Base-by-base conservation (phyloP, 2,888 invertebrate genomes). In the Ferrisia virgata region DNA sequence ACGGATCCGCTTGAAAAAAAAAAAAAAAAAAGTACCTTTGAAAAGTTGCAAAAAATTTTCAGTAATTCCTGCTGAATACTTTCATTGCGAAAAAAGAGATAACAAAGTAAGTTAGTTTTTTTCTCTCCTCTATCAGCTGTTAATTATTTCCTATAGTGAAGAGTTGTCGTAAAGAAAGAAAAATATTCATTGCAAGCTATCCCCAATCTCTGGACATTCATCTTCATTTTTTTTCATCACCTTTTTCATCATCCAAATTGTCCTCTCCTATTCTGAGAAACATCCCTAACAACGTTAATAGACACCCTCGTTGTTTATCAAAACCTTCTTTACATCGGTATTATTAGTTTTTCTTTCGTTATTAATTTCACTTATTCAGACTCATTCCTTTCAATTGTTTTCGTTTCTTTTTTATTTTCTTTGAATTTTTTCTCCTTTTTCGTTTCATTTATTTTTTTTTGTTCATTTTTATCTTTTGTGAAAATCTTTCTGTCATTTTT, bases 361-460 rank as follows among this genome's bases (percentile, higher is more conserved):
- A 82, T 82, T 82, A 82, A 82, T 82, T 82, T 82, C 82, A 82
- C 82, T 82, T 82, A 82, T 82, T 82, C 82, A 82, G 43, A 82
- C 82, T 82, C 82, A 82, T 82, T 82, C 69, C 82, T 72, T 82
- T 82, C 82, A 82, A 82, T 82, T 82, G 82, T 82, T 82, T 82
- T 82, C 82, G 72, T 82, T 69, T 79, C 79, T 47, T 79, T 79
- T 79, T 79, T 47, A 47, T 47, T 79, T 79, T 47, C 47, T 79
- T 79, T 79, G 40, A 28, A 43, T 79, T 79, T 43, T 79, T 78
- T 25, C 36, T 76, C 18, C 18, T 39, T 28, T 40, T 28, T 79
- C 47, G 25, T 79, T 79, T 79, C 31, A 47, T 79, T 79, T 79
- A 47, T 36, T 79, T 40, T 1, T 79, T 18, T 64, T 28, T 25